phyloP scores from a whole-genome alignment of 1,140 invertebrate species.

The Drosophila carrolli region DNA sequence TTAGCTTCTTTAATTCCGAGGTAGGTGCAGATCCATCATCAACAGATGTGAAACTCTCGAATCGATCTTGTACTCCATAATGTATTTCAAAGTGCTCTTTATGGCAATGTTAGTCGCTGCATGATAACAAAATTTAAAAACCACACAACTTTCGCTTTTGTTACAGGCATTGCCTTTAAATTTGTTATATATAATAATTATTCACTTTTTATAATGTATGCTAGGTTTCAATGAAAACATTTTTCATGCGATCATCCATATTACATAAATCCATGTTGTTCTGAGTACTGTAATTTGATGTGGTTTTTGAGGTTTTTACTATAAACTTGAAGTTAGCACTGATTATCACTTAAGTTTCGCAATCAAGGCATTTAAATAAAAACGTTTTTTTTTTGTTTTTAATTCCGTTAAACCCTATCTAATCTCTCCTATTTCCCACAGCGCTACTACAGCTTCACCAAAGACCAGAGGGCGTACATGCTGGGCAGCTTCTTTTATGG shows the following conservation, averaged over 20 bases:
- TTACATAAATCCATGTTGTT: no score
- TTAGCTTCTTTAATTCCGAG: slow-evolving; percentile 11
- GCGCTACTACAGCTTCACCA: slow-evolving; percentile 45
- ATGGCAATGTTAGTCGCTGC: no score
- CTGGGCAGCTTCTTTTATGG: slow-evolving; percentile 89
- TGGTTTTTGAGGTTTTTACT: slow-evolving; percentile 16
- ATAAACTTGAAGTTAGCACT: slow-evolving; percentile 7
- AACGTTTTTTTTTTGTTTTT: not conserved
- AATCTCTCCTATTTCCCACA: not conserved
- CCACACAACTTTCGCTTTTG: no score
- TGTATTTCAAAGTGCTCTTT: no score
- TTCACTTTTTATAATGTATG: no score
- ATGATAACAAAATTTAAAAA: no score
- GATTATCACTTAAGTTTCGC: not conserved
- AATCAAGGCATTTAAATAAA: not conserved
- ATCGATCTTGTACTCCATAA: no score
- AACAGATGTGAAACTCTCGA: not conserved
- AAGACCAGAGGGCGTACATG: slow-evolving; percentile 40
- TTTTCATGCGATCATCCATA: no score
- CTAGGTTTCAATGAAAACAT: no score
- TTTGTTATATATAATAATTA: no score
- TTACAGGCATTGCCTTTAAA: no score
- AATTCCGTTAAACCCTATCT: not conserved
- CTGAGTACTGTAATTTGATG: not conserved
- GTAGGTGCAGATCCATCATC: slow-evolving; percentile 10